Evolutionary conservation across 2,113 vertebrate species (phyloP), one percentile per base, ranked within the genome.

Genomic region (Phoxinus phoxinus): DNA sequence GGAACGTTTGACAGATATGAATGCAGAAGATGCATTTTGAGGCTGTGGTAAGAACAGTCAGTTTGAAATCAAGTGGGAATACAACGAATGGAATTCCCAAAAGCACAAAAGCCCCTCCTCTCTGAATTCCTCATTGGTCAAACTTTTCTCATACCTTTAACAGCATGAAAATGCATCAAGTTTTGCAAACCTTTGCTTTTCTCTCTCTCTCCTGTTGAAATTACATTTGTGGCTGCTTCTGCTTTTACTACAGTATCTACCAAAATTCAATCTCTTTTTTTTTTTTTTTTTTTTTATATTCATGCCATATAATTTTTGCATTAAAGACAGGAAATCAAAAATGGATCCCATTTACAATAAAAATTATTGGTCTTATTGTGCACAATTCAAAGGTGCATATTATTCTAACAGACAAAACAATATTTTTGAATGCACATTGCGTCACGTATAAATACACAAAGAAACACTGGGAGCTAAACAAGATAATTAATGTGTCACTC

Each of bases 21-120:
- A 73, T 48, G 72, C 0, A 13, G 23, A 48, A 74, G 41, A 48
- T 74, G 72, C 72, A 27, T 74, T 74, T 74, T 25, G 72, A 74
- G 41, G 41, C 72, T 48, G n/a, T 48, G 71, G 71, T 27, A 74
- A 74, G 19, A 74, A 74, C 41, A 12, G 72, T 74, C 72, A 74
- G 72, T 74, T 74, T 46, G 12, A 74, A 48, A 74, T 74, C 41
- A 74, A 46, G 12, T 27, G 72, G 72, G 23, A 25, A 74, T 48
- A 17, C 72, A 48, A 4, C 2, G 13, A 44, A 74, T 46, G 10
- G 37, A 27, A 46, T 74, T 74, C 71, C 71, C 71, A 74, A 48
- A 74, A 25, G 71, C 41, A 46, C 41, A 46, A 17, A 5, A 74
- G 3, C 25, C 41, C 13, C 13, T n/a, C 12, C 71, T 74, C 12